Percentiles rank a stretch among this genome's conserved stretches.
Evolutionary conservation across 1,140 invertebrate species (phyloP).

Genomic region (Aphelenchoides besseyi): DNA sequence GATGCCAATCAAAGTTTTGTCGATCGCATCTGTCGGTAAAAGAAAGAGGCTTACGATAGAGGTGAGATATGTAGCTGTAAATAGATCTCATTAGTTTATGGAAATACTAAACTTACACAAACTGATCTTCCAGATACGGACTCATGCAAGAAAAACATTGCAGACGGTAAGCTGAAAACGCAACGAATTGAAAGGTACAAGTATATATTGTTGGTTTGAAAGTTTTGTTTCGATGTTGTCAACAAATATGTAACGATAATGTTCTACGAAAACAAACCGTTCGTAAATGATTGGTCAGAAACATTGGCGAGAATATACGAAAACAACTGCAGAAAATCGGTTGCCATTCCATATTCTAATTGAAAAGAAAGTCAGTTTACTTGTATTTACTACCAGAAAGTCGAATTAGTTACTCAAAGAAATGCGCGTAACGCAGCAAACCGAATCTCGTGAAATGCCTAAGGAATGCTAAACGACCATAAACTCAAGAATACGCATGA

Average conservation of each 20-base stretch:
- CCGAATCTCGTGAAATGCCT: background rate
- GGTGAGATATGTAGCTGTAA: conserved; percentile 29
- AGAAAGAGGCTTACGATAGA: conserved; percentile 55
- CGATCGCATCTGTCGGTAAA: conserved; percentile 59
- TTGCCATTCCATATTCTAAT: conserved; percentile 35
- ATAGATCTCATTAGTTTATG: background rate
- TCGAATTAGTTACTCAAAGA: too few species aligned
- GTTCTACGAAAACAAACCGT: conserved; percentile 24
- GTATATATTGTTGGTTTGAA: background rate
- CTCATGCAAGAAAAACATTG: conserved; percentile 61
- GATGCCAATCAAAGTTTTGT: conserved; percentile 52
- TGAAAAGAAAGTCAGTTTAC: too few species aligned
- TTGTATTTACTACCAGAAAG: too few species aligned
- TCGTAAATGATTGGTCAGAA: conserved; percentile 40
- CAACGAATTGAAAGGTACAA: too few species aligned
- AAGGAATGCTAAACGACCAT: background rate
- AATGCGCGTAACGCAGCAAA: too few species aligned
- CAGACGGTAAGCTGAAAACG: conserved; percentile 57
- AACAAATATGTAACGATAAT: background rate
- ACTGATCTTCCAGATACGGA: conserved; percentile 60
- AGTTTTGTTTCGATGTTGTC: background rate
- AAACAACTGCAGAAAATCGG: conserved; percentile 53
- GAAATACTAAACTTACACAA: conserved; percentile 46
- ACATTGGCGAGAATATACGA: conserved; percentile 58
- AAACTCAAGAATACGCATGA: too few species aligned